These are phyloP conservation scores for Eublepharis macularius DNA, from an alignment of 2,113 vertebrate genomes.

Conservation along the genomic window DNA sequence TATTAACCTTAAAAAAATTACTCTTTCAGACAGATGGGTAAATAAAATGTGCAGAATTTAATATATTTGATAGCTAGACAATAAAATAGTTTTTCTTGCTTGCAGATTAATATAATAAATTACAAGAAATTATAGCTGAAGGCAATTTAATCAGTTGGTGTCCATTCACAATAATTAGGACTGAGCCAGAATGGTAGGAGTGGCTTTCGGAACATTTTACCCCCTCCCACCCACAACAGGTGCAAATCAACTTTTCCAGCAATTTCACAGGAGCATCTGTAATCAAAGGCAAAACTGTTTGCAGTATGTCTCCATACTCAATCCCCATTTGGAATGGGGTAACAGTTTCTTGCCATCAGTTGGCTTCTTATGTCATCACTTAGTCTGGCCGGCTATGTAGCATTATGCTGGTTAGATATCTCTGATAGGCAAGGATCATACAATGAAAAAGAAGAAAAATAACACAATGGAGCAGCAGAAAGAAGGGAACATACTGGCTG, in stretches of 20 bases:
- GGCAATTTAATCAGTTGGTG: slow-evolving; percentile 7
- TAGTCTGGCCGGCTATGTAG: neutral
- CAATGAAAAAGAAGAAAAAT: neutral
- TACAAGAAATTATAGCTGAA: slow-evolving; percentile 26
- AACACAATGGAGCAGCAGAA: neutral
- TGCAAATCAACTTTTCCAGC: neutral
- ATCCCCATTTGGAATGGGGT: neutral
- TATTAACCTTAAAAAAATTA: slow-evolving; percentile 71
- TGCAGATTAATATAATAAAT: slow-evolving; percentile 23
- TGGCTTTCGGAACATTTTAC: slow-evolving; percentile 8
- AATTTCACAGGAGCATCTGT: neutral
- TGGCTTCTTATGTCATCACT: neutral
- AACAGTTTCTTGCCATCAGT: neutral
- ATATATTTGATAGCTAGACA: no score
- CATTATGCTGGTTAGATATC: neutral
- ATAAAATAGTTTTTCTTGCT: slow-evolving; percentile 51
- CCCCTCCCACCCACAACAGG: no score
- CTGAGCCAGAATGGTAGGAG: neutral
- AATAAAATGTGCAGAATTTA: slow-evolving; percentile 44
- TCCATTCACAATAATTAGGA: neutral
- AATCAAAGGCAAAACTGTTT: neutral
- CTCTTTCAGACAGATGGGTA: slow-evolving; percentile 62
- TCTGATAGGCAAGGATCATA: neutral
- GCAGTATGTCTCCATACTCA: neutral
- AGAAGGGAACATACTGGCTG: neutral